Conservation (phyloP, 2,797 vertebrate genomes). For the Lerista edwardsae region DNA sequence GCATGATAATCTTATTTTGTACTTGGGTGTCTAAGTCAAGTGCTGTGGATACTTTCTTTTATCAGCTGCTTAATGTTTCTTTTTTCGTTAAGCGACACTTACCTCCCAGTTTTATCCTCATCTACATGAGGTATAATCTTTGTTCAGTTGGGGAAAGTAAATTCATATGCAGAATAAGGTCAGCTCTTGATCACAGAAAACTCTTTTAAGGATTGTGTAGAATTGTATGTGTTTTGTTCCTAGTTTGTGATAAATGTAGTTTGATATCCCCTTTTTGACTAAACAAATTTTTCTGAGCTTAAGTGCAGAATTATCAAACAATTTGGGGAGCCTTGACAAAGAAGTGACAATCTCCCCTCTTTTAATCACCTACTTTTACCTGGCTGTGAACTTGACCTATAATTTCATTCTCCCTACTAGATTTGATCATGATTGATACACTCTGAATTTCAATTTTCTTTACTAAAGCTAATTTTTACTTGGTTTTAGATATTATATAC, state of each 20-base stretch:
- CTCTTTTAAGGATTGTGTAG: neutral
- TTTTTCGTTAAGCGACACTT: neutral
- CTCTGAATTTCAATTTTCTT: neutral
- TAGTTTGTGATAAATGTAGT: accelerated
- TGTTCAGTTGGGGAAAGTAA: neutral
- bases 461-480: neutral
- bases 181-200: neutral
- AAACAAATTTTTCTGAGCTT: neutral
- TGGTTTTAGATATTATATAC: neutral
- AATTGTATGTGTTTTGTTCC: neutral
- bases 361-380: neutral
- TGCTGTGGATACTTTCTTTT: slow-evolving; percentile 33
- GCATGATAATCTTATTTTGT: slow-evolving; percentile 26
- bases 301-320: neutral
- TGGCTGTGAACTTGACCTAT: neutral
- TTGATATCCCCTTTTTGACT: slow-evolving; percentile 14
- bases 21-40: neutral
- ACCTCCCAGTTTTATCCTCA: neutral
- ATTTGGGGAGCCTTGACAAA: neutral
- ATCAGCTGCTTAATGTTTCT: slow-evolving; percentile 14
- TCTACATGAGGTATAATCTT: neutral
- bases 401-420: neutral
- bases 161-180: neutral
- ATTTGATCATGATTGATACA: no score
- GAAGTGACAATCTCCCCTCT: neutral